Evolutionary conservation across 2,888 invertebrate species (phyloP).

Genomic region (Micropterix aruncella): DNA sequence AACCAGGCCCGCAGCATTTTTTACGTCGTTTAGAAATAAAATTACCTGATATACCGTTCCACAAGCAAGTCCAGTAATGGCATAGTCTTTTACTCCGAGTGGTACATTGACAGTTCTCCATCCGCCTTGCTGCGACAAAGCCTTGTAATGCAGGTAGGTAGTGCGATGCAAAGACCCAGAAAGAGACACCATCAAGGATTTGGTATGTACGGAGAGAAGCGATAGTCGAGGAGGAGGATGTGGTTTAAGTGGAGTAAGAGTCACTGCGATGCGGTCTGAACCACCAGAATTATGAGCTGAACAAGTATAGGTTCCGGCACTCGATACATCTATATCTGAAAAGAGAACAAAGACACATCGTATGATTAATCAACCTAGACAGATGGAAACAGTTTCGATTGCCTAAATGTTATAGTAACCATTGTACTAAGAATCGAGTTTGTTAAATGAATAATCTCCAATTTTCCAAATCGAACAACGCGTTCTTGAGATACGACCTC

Average conservation of each 20-base stretch:
- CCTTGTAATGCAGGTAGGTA: neutral
- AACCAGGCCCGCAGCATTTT: too few relatives aligned
- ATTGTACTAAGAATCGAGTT: too few relatives aligned
- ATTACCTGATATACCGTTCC: neutral
- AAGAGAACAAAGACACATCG: too few relatives aligned
- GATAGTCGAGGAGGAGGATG: conserved; percentile 34
- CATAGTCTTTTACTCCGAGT: neutral
- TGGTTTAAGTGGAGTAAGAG: conserved; percentile 49
- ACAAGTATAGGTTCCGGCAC: conserved; percentile 54
- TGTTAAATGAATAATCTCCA: too few relatives aligned
- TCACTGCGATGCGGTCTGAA: conserved; percentile 54
- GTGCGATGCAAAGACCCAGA: neutral
- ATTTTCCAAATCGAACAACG: too few relatives aligned
- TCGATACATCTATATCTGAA: conserved; percentile 27
- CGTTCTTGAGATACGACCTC: too few relatives aligned
- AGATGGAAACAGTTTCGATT: too few relatives aligned
- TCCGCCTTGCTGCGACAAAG: neutral
- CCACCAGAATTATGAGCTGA: conserved; percentile 56
- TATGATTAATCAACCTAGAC: too few relatives aligned
- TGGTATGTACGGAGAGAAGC: neutral
- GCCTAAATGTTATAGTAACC: too few relatives aligned
- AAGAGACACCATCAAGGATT: neutral
- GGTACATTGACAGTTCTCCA: neutral
- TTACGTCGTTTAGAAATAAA: too few relatives aligned
- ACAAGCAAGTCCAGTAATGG: neutral